These are phyloP conservation scores for Halocynthia roretzi DNA, from an alignment of 23 tunicate species.

Conservation along the genomic window DNA sequence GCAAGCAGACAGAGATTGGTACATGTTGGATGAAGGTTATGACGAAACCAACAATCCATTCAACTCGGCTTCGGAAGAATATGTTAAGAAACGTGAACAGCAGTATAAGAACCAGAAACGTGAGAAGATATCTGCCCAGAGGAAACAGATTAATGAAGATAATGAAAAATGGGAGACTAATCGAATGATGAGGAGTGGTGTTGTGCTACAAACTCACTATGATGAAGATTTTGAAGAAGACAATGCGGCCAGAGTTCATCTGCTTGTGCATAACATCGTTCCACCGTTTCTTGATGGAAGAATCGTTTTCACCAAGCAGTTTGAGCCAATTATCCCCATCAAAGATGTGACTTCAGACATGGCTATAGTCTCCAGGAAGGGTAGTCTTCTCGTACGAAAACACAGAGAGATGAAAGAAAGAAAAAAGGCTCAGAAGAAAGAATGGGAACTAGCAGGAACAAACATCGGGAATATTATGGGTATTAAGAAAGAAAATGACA, in stretches of 20 bases:
- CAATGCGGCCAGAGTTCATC: conserved; percentile 94
- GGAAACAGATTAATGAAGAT: conserved; percentile 97
- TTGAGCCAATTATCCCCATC: conserved; percentile 95
- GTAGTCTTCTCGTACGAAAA: conserved; percentile 77
- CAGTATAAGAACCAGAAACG: conserved; percentile 84
- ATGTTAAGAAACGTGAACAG: conserved; percentile 91
- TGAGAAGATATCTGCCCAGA: conserved; percentile 81
- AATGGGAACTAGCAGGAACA: conserved; percentile 99
- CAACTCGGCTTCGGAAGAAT: conserved; percentile 68
- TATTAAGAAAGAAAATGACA: conserved; percentile 82
- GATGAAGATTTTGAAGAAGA: conserved; percentile 97
- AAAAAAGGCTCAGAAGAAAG: conserved; percentile 90
- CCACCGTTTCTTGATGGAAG: conserved; percentile 99
- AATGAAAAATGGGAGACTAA: conserved; percentile 98
- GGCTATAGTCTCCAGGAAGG: conserved; percentile 92
- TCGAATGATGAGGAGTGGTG: conserved; percentile 97
- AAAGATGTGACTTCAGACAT: conserved; percentile 99
- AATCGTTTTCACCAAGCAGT: conserved; percentile 97
- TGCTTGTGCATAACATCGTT: conserved; percentile 94
- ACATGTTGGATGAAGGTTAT: conserved; percentile 98
- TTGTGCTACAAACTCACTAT: conserved; percentile 70
- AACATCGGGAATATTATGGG: conserved; percentile 94
- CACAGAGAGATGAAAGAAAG: conserved; percentile 90
- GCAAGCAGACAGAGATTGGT: conserved; percentile 98
- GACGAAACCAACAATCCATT: conserved; percentile 93